Percentiles rank a stretch among this genome's conserved stretches.
Conservation (phyloP, 30 jellyfish, hydroid and myxozoan genomes). For the Nemopilema nomurai region DNA sequence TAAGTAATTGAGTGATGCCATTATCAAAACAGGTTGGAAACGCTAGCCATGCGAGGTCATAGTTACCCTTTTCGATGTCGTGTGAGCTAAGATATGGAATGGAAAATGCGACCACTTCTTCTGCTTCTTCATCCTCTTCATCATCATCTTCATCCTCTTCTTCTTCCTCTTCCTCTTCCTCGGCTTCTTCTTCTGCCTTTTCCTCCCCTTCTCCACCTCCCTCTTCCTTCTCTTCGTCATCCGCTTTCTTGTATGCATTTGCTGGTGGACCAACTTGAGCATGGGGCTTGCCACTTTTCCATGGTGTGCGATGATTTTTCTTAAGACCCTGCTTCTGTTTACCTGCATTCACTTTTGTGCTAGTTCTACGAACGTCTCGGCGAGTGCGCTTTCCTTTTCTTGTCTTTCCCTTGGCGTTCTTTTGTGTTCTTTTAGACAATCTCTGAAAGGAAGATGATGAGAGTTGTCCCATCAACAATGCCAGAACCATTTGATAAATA, state of each 20-base stretch:
- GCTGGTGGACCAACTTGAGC: too few relatives aligned
- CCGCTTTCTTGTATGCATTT: too few relatives aligned
- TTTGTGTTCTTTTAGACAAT: not conserved
- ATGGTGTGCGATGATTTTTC: too few relatives aligned
- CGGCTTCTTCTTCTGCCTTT: not conserved
- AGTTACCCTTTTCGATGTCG: constrained; percentile 2
- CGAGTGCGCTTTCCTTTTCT: too few relatives aligned
- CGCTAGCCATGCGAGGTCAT: too few relatives aligned
- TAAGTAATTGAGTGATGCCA: too few relatives aligned
- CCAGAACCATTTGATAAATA: too few relatives aligned
- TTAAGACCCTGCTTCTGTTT: too few relatives aligned
- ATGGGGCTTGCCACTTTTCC: too few relatives aligned
- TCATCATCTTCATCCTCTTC: constrained; percentile 34
- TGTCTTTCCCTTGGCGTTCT: not conserved
- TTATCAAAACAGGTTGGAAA: too few relatives aligned
- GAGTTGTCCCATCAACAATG: too few relatives aligned
- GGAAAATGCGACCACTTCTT: not conserved
- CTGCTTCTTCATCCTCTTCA: constrained; percentile 25
- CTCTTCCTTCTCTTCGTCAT: not conserved
- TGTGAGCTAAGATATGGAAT: not conserved
- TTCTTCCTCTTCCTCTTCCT: constrained; percentile 11
- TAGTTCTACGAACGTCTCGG: not conserved
- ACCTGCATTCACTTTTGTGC: too few relatives aligned
- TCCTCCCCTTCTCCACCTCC: not conserved
- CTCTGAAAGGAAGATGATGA: not conserved